Conservation (phyloP, 2,797 vertebrate species). For the Sardinella longiceps region DNA sequence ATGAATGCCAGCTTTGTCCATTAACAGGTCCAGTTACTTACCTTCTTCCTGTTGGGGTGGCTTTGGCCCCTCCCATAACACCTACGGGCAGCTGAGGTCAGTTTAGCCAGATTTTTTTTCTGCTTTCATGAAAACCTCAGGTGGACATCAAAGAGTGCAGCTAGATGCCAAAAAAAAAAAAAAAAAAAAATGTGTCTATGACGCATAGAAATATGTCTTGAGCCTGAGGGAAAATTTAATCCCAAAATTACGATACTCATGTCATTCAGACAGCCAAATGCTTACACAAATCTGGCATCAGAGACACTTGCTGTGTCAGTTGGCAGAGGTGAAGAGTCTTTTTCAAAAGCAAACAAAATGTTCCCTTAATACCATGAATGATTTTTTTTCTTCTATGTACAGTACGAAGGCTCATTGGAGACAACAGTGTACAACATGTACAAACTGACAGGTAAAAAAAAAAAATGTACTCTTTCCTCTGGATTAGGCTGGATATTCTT, state of each 20-base stretch:
- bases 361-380: neutral
- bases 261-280: neutral
- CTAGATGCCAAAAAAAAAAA: neutral
- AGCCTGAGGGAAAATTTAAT: neutral
- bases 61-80: neutral
- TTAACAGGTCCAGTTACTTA: neutral
- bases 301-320: neutral
- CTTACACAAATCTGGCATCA: neutral
- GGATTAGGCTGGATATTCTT: neutral
- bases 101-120: neutral
- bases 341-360: neutral
- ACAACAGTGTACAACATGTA: neutral
- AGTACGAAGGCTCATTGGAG: neutral
- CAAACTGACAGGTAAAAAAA: neutral
- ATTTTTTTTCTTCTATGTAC: neutral
- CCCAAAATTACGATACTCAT: slow-evolving; percentile 2
- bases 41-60: neutral
- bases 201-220: neutral
- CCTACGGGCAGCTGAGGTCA: neutral
- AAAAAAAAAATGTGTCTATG: neutral
- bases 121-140: neutral
- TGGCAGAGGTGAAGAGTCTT: neutral
- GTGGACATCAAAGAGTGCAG: neutral
- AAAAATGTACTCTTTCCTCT: neutral
- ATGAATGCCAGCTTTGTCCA: slow-evolving; percentile 17